Conservation (phyloP, 2,888 invertebrate species). For the Sycophila texana region DNA sequence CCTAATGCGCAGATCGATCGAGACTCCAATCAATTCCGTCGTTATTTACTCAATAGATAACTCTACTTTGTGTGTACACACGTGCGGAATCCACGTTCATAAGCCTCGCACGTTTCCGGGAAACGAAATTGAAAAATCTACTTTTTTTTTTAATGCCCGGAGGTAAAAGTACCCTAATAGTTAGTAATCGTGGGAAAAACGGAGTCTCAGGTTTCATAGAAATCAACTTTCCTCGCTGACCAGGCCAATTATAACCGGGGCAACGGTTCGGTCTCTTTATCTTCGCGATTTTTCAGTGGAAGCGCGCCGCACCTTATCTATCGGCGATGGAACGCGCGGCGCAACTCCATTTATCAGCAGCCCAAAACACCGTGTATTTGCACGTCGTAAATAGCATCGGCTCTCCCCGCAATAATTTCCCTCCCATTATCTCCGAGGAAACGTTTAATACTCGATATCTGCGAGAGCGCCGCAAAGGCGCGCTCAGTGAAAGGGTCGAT, state of each 20-base stretch:
- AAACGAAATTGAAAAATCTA: not conserved
- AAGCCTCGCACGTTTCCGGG: not conserved
- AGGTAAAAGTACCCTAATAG: conserved; percentile 20
- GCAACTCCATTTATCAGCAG: no score
- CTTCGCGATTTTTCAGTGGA: no score
- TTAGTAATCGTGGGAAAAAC: not conserved
- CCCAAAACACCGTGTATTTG: no score
- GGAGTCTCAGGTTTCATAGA: not conserved
- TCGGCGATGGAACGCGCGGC: no score
- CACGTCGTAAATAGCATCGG: no score
- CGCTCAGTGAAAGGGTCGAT: no score
- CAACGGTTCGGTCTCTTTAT: not conserved
- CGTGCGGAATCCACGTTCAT: not conserved
- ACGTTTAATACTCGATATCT: no score
- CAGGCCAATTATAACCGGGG: not conserved
- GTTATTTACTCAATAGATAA: not conserved
- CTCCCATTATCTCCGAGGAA: no score
- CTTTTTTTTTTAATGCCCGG: not conserved
- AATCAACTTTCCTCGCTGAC: not conserved
- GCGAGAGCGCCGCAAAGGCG: no score
- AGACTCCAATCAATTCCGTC: not conserved
- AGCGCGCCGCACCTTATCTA: no score
- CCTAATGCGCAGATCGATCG: no score
- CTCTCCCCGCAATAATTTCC: no score
- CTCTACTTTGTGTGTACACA: not conserved